Evolutionary conservation across 1,140 invertebrate genomes (phyloP).

Genomic region (Hyposmocoma kahamanoa): DNA sequence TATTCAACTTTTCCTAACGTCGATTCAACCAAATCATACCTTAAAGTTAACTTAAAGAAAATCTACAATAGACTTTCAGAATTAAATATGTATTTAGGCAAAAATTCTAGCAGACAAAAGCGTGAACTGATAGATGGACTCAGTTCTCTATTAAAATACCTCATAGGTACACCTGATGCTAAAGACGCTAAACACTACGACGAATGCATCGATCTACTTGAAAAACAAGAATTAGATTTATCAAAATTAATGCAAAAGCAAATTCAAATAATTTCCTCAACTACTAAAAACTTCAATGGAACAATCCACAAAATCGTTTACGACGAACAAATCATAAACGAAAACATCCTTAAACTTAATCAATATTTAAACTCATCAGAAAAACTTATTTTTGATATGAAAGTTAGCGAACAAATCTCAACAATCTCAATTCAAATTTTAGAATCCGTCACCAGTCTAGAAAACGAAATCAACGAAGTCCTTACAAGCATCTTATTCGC

Average conservation of each 20-base stretch:
- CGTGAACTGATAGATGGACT: slow-evolving; percentile 1
- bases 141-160: neutral
- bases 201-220: slow-evolving; percentile 22
- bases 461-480: slow-evolving; percentile 26
- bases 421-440: slow-evolving; percentile 19
- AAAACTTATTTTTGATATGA: slow-evolving; percentile 19
- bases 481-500: slow-evolving; percentile 30
- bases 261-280: slow-evolving; percentile 20
- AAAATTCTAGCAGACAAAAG: slow-evolving; percentile 1
- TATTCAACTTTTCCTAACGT: neutral
- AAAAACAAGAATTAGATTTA: slow-evolving; percentile 23
- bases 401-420: slow-evolving; percentile 20
- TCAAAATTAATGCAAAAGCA: slow-evolving; percentile 21
- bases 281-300: slow-evolving; percentile 21
- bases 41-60: neutral
- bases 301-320: slow-evolving; percentile 23
- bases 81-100: slow-evolving; percentile 7
- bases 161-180: slow-evolving; percentile 19
- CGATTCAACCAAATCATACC: neutral
- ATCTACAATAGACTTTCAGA: neutral
- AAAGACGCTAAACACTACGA: slow-evolving; percentile 24
- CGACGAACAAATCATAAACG: slow-evolving; percentile 25
- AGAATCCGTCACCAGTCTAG: slow-evolving; percentile 18
- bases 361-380: slow-evolving; percentile 16
- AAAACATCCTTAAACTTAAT: slow-evolving; percentile 18